These are phyloP conservation scores for Melopsittacus undulatus DNA, from an alignment of 2,797 vertebrate genomes.

Conservation along the genomic window DNA sequence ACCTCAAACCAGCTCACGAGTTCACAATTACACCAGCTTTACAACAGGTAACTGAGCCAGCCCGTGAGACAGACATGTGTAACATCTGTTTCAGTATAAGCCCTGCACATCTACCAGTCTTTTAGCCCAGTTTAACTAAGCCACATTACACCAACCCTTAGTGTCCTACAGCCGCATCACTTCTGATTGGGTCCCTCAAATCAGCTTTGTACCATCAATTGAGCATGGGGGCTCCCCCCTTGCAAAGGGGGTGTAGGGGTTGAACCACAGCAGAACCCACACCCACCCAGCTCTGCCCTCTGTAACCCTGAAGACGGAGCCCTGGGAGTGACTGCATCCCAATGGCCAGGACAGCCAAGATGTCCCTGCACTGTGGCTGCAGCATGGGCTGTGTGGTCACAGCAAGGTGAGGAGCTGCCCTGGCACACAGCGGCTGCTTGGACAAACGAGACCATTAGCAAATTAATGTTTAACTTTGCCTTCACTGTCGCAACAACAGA, in stretches of 20 bases:
- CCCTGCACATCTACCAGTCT: not conserved
- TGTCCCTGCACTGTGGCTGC: not conserved
- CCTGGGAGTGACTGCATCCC: not conserved
- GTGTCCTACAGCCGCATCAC: not conserved
- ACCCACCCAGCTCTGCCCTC: not conserved
- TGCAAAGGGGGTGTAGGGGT: not conserved
- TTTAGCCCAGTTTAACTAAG: not conserved
- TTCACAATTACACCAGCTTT: not conserved
- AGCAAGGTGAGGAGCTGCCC: not conserved
- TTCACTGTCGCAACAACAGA: not conserved
- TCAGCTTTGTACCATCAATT: not conserved
- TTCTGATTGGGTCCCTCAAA: not conserved
- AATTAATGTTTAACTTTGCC: conserved; percentile 36
- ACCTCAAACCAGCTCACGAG: not conserved
- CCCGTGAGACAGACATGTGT: not conserved
- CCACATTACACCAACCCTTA: not conserved
- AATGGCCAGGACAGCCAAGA: fast-evolving
- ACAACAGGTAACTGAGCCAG: not conserved
- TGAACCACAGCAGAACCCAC: fast-evolving
- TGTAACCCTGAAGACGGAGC: not conserved
- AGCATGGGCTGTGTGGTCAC: not conserved
- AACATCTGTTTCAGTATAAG: not conserved
- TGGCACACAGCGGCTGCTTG: not conserved
- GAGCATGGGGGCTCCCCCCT: not conserved
- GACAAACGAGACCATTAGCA: not conserved